Conservation (phyloP, 2,797 vertebrate species). For the Pangasius krempfi region DNA sequence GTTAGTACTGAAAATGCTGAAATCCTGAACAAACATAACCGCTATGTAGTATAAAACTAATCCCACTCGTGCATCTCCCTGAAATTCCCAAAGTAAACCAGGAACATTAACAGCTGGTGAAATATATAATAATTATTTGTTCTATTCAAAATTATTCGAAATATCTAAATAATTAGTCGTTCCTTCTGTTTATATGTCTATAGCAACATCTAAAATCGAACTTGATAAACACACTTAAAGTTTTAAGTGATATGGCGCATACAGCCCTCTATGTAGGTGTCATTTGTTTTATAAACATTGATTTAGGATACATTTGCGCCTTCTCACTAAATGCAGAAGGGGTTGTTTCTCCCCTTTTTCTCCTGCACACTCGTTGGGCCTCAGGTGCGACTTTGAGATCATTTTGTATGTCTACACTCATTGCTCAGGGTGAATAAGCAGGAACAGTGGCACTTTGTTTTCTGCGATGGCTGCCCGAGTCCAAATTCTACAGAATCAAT, state of each 20-base stretch:
- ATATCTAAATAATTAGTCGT: neutral
- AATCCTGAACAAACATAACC: neutral
- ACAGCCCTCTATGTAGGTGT: too few relatives aligned
- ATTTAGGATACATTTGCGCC: neutral
- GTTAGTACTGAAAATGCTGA: neutral
- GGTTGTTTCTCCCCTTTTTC: neutral
- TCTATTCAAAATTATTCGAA: too few relatives aligned
- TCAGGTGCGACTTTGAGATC: neutral
- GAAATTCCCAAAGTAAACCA: neutral
- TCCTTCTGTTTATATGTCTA: too few relatives aligned
- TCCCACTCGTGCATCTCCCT: neutral
- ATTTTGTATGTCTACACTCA: neutral
- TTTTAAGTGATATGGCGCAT: neutral
- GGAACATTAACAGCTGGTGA: neutral
- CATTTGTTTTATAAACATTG: neutral
- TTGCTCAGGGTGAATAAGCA: neutral
- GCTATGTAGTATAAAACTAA: neutral
- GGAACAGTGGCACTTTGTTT: too few relatives aligned
- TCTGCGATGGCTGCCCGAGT: neutral
- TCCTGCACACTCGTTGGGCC: neutral
- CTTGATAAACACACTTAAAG: too few relatives aligned
- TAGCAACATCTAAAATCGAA: too few relatives aligned
- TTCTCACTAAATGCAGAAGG: neutral
- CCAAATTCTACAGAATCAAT: neutral
- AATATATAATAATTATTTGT: neutral